Base-by-base conservation (phyloP, 2,888 invertebrate species). In the Xylota sylvarum region DNA sequence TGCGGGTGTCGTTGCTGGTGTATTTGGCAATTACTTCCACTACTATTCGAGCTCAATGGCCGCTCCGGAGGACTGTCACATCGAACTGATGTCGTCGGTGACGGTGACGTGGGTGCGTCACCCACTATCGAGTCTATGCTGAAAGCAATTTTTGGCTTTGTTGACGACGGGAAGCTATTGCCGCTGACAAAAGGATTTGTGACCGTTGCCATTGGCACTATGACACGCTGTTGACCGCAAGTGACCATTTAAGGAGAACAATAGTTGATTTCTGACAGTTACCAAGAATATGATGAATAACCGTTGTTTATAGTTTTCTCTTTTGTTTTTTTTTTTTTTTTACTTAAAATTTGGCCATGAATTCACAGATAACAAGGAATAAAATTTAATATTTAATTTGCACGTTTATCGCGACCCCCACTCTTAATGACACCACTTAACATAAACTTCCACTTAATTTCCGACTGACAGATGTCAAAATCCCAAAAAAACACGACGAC, bases 111-210 rank as follows among this genome's bases (percentile, higher is more conserved):
- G 64, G 81, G 62, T 50, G 82, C 73, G 62, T 80, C 88, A 88
- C 97, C 97, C 86, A 98, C 97, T 91, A 98, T 97, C 91, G 97
- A 97, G 94, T 98, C 98, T 93, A 98, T 98, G 91, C 97, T 97
- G 92, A 98, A 98, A 90, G 97, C 98, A 92, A 98, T 96, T 94
- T 97, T 98, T 89, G 98, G 97, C 94, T 97, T 97, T 90, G 96
- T 96, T 70, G 88, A 77, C 19, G 88, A 74, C 17, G 70, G 48
- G 79, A 87, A 74, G 78, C 84, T 58, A 79, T 80, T 43, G 80
- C 81, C 56, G 88, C 80, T 69, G 77, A 90, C 90, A 89, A 92
- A 92, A 87, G 92, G 91, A 90, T 91, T 92, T 67, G 85, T 85
- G 88, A 91, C 90, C 89, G 97, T 97, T 95, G 97, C 97, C 95